These are phyloP conservation scores for Zaprionus camerounensis DNA, from an alignment of 1,140 invertebrate species.

Conservation along the genomic window DNA sequence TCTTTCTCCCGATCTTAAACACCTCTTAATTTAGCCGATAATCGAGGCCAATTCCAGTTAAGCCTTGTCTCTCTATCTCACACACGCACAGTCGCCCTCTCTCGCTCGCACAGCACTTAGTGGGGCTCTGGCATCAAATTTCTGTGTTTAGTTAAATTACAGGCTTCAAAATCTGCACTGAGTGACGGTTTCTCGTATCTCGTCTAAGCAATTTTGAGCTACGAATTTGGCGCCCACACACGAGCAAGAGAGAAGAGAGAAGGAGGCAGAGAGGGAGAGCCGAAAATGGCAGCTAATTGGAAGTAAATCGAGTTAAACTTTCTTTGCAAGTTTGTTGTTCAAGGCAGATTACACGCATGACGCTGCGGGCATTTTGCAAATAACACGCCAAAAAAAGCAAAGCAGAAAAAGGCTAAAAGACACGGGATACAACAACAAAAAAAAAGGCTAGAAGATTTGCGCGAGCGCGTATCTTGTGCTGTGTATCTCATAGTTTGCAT, in stretches of 20 bases:
- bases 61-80: background rate
- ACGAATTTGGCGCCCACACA: slow-evolving; percentile 77
- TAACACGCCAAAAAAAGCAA: slow-evolving; percentile 48
- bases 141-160: slow-evolving; percentile 75
- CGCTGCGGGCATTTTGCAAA: slow-evolving; percentile 67
- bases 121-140: slow-evolving; percentile 47
- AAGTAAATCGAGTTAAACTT: slow-evolving; percentile 77
- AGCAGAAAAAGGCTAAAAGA: slow-evolving; percentile 9
- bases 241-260: slow-evolving; percentile 25
- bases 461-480: slow-evolving; percentile 62
- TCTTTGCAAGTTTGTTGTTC: slow-evolving; percentile 48
- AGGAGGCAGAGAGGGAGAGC: slow-evolving; percentile 15
- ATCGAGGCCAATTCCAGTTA: slow-evolving; percentile 24
- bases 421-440: background rate
- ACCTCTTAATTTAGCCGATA: slow-evolving; percentile 47
- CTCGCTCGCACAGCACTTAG: slow-evolving; percentile 27
- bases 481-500: slow-evolving; percentile 82
- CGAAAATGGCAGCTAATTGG: slow-evolving; percentile 79
- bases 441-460: slow-evolving; percentile 34
- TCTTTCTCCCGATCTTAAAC: slow-evolving; percentile 21
- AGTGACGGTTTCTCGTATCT: slow-evolving; percentile 8
- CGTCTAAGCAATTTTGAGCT: slow-evolving; percentile 64
- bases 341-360: slow-evolving; percentile 68
- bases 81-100: background rate
- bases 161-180: slow-evolving; percentile 46